Conservation (phyloP, 2,113 vertebrate species). For the Capricornis sumatraensis region DNA sequence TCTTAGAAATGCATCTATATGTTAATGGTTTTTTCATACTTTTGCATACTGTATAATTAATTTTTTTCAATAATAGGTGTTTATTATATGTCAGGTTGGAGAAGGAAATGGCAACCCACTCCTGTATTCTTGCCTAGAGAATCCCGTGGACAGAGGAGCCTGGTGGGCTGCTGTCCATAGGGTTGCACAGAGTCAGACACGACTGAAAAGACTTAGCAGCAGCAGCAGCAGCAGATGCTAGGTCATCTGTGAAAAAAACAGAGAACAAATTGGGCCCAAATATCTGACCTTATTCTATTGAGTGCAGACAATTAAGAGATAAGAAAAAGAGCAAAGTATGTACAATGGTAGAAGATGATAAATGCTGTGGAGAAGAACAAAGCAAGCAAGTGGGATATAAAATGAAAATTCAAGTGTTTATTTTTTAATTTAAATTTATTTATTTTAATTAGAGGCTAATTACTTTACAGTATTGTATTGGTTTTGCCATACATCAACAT, state of each 20-base stretch:
- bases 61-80: not conserved
- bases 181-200: not conserved
- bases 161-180: not conserved
- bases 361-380: not conserved
- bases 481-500: too few relatives aligned
- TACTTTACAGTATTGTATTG: too few relatives aligned
- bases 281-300: not conserved
- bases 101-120: not conserved
- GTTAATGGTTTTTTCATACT: not conserved
- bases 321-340: not conserved
- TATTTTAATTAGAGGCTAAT: too few relatives aligned
- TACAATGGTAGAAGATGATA: not conserved
- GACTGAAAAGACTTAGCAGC: not conserved
- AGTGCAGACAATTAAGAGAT: not conserved
- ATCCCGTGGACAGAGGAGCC: not conserved
- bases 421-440: too few relatives aligned
- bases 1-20: not conserved
- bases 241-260: not conserved
- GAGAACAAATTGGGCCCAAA: not conserved
- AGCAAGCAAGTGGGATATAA: not conserved
- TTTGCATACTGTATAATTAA: not conserved
- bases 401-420: not conserved
- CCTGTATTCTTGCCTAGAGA: not conserved
- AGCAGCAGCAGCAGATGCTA: not conserved
- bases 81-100: not conserved